Evolutionary conservation across 2,113 vertebrate genomes (phyloP), one percentile per base, ranked within the genome.

Genomic region (Halcyon senegalensis): DNA sequence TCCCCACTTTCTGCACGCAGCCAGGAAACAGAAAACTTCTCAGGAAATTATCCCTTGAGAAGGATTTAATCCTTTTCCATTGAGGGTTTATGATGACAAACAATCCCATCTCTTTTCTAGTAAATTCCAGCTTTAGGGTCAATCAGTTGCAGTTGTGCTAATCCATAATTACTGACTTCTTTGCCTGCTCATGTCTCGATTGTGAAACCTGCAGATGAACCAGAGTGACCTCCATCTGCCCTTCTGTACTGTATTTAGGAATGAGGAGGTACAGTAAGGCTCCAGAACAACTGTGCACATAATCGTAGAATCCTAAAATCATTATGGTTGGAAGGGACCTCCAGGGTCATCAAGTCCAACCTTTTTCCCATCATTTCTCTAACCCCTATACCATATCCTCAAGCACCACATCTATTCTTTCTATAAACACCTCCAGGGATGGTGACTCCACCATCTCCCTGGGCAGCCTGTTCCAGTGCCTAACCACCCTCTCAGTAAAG

Each of bases 131-230:
- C 35, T 89, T 43, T 53, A 68, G 25, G 50, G 84, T 96, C 80
- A 96, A 89, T 91, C 74, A 89, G 92, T 95, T 91, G 93, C 74
- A 77, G 77, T 59, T 89, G 67, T 69, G 77, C n/a, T 92, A 87
- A 91, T 53, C 80, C 62, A 28, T 44, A 55, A 16, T 76, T 66
- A 50, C 31, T 73, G 25, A 68, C 53, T 86, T 73, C 62, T 84
- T 87, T 73, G 43, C 68, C 48, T 68, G 66, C 21, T 93, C 89
- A 39, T 75, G 21, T 75, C 68, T 72, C 60, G 25, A 31, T 66
- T 64, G 58, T 46, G 67, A 95, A 91, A 83, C 31, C 7, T 4
- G 0, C 53, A 89, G 62, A 41, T 67, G 91, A 77, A 51, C 63
- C 27, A 53, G 37, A 33, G 21, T 76, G 91, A 79, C 66, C 78